Percentiles rank a stretch among this genome's conserved stretches.
phyloP scores from a whole-genome alignment of 2,888 invertebrate genomes.

The Campoplex capitator region DNA sequence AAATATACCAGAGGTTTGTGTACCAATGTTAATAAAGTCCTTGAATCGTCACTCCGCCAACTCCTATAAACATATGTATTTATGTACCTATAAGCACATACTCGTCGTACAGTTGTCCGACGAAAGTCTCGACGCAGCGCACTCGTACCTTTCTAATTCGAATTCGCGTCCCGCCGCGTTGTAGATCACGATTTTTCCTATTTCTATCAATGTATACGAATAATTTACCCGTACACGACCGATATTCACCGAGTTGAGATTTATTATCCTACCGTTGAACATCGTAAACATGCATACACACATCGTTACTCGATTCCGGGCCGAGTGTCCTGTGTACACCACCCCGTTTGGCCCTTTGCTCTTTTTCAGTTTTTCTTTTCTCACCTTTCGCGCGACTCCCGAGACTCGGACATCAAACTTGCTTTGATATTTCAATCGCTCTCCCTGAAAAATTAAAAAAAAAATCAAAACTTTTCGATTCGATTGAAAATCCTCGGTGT shows the following conservation, averaged over 20 bases:
- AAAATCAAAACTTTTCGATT: not conserved
- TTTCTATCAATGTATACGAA: not conserved
- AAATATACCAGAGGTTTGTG: conserved; percentile 17
- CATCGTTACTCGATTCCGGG: no score
- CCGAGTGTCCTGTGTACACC: no score
- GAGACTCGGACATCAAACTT: no score
- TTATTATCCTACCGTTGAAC: not conserved
- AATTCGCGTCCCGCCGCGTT: conserved; percentile 41
- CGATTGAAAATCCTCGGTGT: not conserved
- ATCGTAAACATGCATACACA: not conserved
- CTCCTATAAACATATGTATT: not conserved
- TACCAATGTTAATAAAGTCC: conserved; percentile 42
- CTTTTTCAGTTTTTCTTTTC: no score
- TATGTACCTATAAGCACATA: not conserved
- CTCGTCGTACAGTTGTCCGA: conserved; percentile 35
- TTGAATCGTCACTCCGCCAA: conserved; percentile 43
- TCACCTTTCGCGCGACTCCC: no score
- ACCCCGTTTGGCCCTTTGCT: no score
- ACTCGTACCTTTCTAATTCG: conserved; percentile 55
- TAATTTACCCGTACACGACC: no score
- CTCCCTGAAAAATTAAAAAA: no score
- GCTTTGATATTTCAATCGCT: no score
- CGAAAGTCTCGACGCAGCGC: conserved; percentile 51
- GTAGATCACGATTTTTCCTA: conserved; percentile 19
- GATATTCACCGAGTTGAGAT: not conserved